Percentiles rank a stretch among this genome's conserved stretches.
Evolutionary conservation across 2,888 invertebrate species (phyloP).

Genomic region (Cephus runcator): DNA sequence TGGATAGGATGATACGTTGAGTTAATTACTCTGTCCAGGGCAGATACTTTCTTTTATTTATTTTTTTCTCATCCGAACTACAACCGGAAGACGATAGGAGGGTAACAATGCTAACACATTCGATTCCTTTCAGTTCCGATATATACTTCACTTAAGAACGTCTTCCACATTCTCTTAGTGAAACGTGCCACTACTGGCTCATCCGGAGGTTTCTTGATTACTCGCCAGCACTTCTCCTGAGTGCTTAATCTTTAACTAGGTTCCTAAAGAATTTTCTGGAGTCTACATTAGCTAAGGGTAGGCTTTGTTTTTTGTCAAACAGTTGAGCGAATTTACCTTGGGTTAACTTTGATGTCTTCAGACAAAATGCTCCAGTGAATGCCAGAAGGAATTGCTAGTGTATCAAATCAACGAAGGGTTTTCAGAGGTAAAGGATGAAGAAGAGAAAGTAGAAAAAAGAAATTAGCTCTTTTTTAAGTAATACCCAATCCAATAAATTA

Average conservation of each 20-base stretch:
- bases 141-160: not conserved
- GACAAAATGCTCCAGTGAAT: not conserved
- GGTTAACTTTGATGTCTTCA: not conserved
- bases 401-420: not conserved
- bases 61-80: not conserved
- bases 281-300: not conserved
- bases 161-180: not conserved
- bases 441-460: not conserved
- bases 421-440: not conserved
- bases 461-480: not conserved
- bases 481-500: not conserved
- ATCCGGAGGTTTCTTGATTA: not conserved
- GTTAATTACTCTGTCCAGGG: not conserved
- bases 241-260: not conserved
- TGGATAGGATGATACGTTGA: not conserved
- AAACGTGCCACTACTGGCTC: not conserved
- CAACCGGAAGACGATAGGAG: not conserved
- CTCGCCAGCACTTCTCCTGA: not conserved
- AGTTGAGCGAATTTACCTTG: not conserved
- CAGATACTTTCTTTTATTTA: not conserved
- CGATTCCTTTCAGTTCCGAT: not conserved
- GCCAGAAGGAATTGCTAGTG: not conserved
- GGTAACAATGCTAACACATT: not conserved
- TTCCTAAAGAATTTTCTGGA: not conserved
- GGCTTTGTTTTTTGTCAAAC: not conserved